These are phyloP conservation scores for Stomatorhinus ivindoensis DNA, from an alignment of 2,113 vertebrate genomes.

Conservation along the genomic window DNA sequence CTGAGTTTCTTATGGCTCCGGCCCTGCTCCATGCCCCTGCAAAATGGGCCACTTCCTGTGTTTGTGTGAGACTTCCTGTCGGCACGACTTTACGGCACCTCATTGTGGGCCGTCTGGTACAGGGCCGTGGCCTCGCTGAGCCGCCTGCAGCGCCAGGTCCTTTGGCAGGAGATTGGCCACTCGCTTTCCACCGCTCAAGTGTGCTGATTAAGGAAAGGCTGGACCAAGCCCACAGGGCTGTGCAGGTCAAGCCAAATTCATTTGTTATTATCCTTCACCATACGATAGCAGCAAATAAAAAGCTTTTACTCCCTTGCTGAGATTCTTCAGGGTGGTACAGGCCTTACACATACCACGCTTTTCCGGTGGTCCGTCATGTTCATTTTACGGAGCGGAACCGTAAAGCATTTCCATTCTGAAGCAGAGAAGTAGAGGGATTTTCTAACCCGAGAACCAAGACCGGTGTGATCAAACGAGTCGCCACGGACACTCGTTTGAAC, in stretches of 20 bases:
- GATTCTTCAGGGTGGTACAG: background rate
- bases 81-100: constrained; percentile 57
- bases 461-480: background rate
- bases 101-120: constrained; percentile 52
- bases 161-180: background rate
- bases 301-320: background rate
- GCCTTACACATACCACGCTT: background rate
- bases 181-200: constrained; percentile 29
- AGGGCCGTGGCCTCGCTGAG: constrained; percentile 35
- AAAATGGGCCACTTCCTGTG: constrained; percentile 65
- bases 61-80: constrained; percentile 68
- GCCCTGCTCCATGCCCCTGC: constrained; percentile 43
- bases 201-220: constrained; percentile 48
- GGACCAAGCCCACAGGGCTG: constrained; percentile 27
- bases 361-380: background rate
- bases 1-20: constrained; percentile 40
- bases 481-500: background rate
- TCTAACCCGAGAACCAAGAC: background rate
- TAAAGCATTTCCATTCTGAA: background rate
- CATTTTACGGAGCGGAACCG: background rate
- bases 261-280: background rate
- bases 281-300: background rate
- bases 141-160: no score
- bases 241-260: background rate
- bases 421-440: background rate